A percentile compares a stretch with the other conserved stretches of the same genome.
Conservation (phyloP, 2,888 invertebrate genomes). For the Saturnia japonica region DNA sequence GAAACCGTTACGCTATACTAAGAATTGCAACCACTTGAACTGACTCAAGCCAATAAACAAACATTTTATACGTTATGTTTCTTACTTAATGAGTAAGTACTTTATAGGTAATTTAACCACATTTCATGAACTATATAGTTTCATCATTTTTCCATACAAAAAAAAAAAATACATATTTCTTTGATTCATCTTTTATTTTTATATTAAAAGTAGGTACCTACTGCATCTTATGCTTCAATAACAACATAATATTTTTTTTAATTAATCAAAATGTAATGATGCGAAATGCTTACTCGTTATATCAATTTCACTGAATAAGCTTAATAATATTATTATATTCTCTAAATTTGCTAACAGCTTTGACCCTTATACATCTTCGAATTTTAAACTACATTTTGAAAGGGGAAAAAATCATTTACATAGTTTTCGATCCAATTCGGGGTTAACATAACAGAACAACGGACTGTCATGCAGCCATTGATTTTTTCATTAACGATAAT, state of each 20-base stretch:
- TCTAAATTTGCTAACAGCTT: neutral
- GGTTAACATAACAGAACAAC: neutral
- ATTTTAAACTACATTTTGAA: too few species aligned
- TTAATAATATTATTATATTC: neutral
- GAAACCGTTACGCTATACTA: constrained; percentile 51
- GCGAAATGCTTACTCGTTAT: neutral
- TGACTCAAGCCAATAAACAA: constrained; percentile 51
- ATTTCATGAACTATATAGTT: constrained; percentile 18
- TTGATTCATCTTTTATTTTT: neutral
- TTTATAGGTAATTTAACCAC: constrained; percentile 26
- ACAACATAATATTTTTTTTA: neutral
- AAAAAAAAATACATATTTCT: neutral
- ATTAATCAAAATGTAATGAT: neutral
- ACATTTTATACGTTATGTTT: constrained; percentile 30
- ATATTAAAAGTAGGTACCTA: neutral
- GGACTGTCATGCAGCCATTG: neutral
- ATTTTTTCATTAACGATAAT: neutral
- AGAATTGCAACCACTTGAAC: constrained; percentile 48
- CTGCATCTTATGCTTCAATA: neutral
- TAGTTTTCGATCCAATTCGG: too few species aligned
- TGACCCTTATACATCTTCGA: too few species aligned
- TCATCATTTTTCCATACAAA: neutral
- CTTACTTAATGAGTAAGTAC: constrained; percentile 23
- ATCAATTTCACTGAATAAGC: neutral
- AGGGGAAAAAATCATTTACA: too few species aligned